A percentile compares a stretch with the other conserved stretches of the same genome.
phyloP scores from a whole-genome alignment of 2,888 invertebrate species.

The Macrosiphum euphorbiae region DNA sequence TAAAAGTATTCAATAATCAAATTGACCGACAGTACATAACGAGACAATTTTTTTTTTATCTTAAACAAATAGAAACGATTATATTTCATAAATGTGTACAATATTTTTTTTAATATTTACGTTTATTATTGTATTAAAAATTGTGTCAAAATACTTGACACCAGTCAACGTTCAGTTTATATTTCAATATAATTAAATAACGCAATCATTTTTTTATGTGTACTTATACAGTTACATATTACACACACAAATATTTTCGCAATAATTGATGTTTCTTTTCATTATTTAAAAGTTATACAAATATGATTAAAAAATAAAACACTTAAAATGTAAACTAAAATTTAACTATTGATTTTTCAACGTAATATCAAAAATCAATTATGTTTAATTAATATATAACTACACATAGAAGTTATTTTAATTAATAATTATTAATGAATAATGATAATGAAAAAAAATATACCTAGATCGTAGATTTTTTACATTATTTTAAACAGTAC shows the following conservation, averaged over 20 bases:
- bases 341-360: background rate
- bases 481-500: background rate
- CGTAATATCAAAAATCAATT: background rate
- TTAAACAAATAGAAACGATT: background rate
- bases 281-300: background rate
- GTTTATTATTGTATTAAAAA: background rate
- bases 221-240: background rate
- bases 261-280: background rate
- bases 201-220: background rate
- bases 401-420: background rate
- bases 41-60: background rate
- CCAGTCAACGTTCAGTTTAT: background rate
- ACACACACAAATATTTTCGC: background rate
- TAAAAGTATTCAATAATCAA: background rate
- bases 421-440: background rate
- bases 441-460: background rate
- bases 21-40: background rate
- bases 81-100: background rate
- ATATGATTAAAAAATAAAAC: conserved; percentile 2
- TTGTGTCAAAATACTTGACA: background rate
- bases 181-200: background rate
- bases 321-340: background rate
- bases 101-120: background rate
- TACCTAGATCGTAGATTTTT: background rate
- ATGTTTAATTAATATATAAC: background rate